A percentile compares a stretch with the other conserved stretches of the same genome.
These are phyloP conservation scores for Hippopotamyrus pictus DNA, from an alignment of 2,797 vertebrate genomes.

Conservation along the genomic window DNA sequence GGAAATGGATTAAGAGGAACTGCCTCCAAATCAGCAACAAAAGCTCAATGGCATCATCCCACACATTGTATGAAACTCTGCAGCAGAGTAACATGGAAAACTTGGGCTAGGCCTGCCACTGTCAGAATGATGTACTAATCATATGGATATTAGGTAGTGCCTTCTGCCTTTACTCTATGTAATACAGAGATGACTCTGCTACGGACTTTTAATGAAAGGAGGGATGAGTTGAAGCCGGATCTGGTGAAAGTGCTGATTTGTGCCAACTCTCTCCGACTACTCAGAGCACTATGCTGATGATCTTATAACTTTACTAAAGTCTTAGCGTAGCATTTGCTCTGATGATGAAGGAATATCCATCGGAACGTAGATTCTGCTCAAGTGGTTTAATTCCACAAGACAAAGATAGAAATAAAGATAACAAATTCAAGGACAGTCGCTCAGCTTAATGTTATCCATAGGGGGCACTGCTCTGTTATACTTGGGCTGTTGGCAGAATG, in stretches of 20 bases:
- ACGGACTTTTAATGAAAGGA: background rate
- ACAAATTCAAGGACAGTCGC: background rate
- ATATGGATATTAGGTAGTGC: background rate
- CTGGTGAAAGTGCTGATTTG: background rate
- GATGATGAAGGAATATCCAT: background rate
- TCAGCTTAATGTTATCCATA: background rate
- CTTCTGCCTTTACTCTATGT: background rate
- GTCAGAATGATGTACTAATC: background rate
- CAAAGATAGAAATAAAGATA: background rate
- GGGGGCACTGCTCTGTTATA: background rate
- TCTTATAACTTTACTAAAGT: background rate
- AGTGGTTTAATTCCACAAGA: background rate
- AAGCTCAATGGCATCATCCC: background rate
- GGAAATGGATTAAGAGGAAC: constrained; percentile 82
- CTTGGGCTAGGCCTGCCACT: background rate
- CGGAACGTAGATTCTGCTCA: background rate
- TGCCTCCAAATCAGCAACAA: background rate
- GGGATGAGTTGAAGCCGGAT: background rate
- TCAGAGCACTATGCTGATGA: background rate
- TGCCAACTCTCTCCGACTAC: background rate
- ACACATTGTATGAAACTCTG: background rate
- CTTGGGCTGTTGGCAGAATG: background rate
- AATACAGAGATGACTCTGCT: background rate
- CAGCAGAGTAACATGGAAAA: background rate
- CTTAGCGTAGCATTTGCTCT: background rate